Percentiles rank a stretch among this genome's conserved stretches.
Conservation (phyloP, 2,113 vertebrate genomes). For the Dasypus novemcinctus region DNA sequence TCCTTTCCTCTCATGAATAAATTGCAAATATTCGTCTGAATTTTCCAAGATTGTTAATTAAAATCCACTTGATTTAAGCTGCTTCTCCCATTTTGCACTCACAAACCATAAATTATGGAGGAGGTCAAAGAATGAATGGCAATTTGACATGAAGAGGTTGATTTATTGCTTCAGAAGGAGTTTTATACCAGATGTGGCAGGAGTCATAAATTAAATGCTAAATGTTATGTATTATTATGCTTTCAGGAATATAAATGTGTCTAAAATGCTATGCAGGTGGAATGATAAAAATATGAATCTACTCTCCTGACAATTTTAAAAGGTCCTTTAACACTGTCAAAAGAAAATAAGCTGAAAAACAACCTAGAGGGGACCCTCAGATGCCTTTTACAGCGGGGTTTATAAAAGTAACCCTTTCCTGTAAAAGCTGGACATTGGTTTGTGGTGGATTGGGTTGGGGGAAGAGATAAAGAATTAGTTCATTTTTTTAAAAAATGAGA, state of each 20-base stretch:
- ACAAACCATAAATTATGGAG: constrained; percentile 71
- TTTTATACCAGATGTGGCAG: constrained; percentile 74
- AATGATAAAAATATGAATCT: constrained; percentile 79
- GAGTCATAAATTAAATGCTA: constrained; percentile 76
- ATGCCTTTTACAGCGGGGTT: constrained; percentile 51
- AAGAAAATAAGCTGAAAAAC: constrained; percentile 69
- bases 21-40: constrained; percentile 68
- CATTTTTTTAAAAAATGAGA: neutral
- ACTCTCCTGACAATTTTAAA: constrained; percentile 72
- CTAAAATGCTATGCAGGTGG: constrained; percentile 74
- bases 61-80: constrained; percentile 71
- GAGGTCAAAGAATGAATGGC: constrained; percentile 76
- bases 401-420: constrained; percentile 45
- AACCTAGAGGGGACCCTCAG: constrained; percentile 16
- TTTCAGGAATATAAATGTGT: constrained; percentile 74
- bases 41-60: constrained; percentile 75
- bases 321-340: constrained; percentile 68
- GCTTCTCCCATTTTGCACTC: constrained; percentile 68
- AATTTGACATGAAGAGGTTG: constrained; percentile 76
- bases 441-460: neutral
- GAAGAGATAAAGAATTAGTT: constrained; percentile 40
- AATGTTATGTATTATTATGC: constrained; percentile 71
- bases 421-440: neutral
- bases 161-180: constrained; percentile 78
- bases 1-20: constrained; percentile 61